Base-by-base conservation (phyloP, 64 coral and sea anemone genomes). In the Exaiptasia diaphana region DNA sequence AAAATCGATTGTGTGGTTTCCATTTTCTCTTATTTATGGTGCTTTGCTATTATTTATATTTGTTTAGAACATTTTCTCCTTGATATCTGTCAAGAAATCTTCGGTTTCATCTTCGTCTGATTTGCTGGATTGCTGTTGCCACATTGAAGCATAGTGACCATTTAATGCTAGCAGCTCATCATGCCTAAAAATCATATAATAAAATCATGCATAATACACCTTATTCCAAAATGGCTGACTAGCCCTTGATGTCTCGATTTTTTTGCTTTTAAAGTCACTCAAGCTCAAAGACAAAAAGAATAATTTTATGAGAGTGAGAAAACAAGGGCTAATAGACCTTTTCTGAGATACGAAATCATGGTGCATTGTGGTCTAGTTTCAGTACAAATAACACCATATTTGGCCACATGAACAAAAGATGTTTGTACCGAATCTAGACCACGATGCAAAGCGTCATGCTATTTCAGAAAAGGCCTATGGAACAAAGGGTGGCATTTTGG, bases 111-210 rank as follows among this genome's bases (percentile, higher is more conserved):
- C 45, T 11, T 60, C 62, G 45, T 79, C 72, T 38, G 62, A 52
- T 12, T 71, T 46, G 53, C 68, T 91, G 20, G 73, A 64, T 64
- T 91, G 81, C 18, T 91, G 89, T 0, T 85, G 73, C 89, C 89
- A 91, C 81, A 91, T 91, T 59, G 59, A 77, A 0, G 89, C 63
- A 58, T 91, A 91, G 5, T 50, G 31, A 6, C 89, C 89, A 29
- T 45, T 59, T 37, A 32, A n/a, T 59, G 81, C 82, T 29, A 91
- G 24, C 18, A 91, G 39, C 64, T 91, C 89, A 3, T 91, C 80
- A 9, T 91, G 89, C 43, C 89, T 91, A 40, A 9, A 44, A 1
- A 43, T 41, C 12, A 73, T 39, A 40, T 1, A 63, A 89, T 38
- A 31, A 34, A 23, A 79, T 17, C 17, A 2, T 5, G 17, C 48